Evolutionary conservation across 2,113 vertebrate genomes (phyloP).

Genomic region (Pyxicephalus adspersus): DNA sequence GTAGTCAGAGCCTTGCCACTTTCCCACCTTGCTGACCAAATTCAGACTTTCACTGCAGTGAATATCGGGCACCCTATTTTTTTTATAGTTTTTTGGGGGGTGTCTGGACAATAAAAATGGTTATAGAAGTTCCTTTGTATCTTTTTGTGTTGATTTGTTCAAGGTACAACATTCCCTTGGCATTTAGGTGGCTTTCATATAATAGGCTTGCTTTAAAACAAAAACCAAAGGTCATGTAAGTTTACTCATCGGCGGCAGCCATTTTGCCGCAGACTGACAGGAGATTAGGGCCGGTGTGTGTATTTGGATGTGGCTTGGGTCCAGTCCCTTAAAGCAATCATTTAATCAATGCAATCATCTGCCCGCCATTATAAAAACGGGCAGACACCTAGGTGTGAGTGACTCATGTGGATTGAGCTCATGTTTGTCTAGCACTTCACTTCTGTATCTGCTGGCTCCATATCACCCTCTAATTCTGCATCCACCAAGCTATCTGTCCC

Average conservation of each 20-base stretch:
- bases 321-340: not conserved
- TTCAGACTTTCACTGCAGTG: too few species aligned
- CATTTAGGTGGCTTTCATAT: too few species aligned
- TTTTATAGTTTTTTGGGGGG: too few species aligned
- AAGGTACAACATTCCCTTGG: too few species aligned
- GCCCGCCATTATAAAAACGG: conserved; percentile 7
- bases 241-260: not conserved
- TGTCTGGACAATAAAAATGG: too few species aligned
- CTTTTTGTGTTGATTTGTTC: too few species aligned
- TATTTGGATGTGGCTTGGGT: not conserved
- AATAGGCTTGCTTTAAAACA: not conserved
- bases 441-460: not conserved
- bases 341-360: not conserved
- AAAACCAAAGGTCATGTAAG: not conserved
- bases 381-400: conserved; percentile 37
- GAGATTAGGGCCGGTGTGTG: not conserved
- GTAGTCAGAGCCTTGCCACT: too few species aligned
- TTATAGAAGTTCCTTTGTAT: too few species aligned
- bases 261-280: too few species aligned
- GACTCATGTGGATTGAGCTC: conserved; percentile 14
- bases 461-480: not conserved
- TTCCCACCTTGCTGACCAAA: too few species aligned
- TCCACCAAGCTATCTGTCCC: not conserved
- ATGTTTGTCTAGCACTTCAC: conserved; percentile 18
- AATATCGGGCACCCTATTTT: too few species aligned